Percentiles rank a stretch among this genome's conserved stretches.
phyloP scores from a whole-genome alignment of 2,797 vertebrate genomes.

The Sebastes baramenuke region DNA sequence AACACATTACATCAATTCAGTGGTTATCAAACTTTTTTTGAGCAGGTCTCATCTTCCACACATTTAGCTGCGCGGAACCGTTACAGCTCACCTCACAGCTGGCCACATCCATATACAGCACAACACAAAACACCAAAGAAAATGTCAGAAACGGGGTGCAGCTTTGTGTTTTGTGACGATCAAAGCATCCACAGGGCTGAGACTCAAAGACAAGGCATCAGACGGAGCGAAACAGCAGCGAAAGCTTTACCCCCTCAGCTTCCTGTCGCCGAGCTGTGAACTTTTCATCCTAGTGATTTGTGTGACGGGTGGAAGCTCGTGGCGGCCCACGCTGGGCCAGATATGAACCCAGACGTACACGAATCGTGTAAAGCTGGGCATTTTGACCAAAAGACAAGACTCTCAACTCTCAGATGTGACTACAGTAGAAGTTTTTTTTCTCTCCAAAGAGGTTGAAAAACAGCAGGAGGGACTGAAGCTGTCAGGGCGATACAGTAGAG shows the following conservation, averaged over 20 bases:
- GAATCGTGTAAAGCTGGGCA: neutral
- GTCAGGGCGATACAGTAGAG: no score
- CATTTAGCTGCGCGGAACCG: neutral
- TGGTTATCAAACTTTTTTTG: no score
- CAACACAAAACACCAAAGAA: neutral
- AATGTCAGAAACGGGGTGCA: neutral
- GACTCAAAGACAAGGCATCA: conserved; percentile 4
- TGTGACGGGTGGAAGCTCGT: neutral
- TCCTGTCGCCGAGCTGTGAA: neutral
- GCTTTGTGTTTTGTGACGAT: neutral
- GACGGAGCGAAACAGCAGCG: neutral
- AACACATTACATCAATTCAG: no score
- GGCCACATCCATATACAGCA: neutral
- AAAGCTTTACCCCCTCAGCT: conserved; percentile 5
- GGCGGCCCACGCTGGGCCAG: neutral
- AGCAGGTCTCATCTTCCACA: no score
- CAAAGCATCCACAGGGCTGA: neutral
- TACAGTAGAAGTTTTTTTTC: neutral
- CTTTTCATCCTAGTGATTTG: conserved; percentile 9
- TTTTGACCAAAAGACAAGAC: neutral
- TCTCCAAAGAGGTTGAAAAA: neutral
- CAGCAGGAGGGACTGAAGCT: neutral
- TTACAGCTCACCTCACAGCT: neutral
- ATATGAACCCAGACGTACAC: neutral
- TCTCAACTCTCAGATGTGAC: neutral